Evolutionary conservation across 2,888 invertebrate species (phyloP).

Genomic region (Euphydryas editha): DNA sequence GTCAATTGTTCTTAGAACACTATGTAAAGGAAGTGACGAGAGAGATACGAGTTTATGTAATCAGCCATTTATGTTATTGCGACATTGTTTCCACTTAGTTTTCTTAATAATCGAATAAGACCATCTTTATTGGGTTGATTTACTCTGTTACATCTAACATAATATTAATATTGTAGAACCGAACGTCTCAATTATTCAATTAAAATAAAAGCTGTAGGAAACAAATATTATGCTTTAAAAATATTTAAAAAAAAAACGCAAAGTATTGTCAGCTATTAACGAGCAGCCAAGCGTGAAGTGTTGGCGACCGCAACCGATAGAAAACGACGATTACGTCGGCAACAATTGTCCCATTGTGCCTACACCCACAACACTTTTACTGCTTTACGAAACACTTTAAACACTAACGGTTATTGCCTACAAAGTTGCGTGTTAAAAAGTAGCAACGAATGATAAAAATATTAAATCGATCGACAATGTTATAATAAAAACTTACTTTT

Average conservation of each 20-base stretch:
- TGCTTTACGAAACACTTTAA: slow-evolving; percentile 76
- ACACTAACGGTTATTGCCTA: slow-evolving; percentile 62
- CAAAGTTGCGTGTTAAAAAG: slow-evolving; percentile 69
- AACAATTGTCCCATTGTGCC: slow-evolving; percentile 76
- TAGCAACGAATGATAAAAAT: slow-evolving; percentile 40
- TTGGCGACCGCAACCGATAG: slow-evolving; percentile 79
- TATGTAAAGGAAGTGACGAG: slow-evolving; percentile 18
- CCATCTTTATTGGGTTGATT: too few species aligned
- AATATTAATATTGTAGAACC: background rate
- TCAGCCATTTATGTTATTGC: slow-evolving; percentile 5
- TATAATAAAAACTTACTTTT: slow-evolving; percentile 3
- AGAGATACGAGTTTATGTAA: slow-evolving; percentile 22
- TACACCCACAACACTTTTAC: slow-evolving; percentile 77
- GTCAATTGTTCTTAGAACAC: slow-evolving; percentile 17
- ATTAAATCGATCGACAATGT: slow-evolving; percentile 20
- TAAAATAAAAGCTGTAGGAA: background rate
- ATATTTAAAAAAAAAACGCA: slow-evolving; percentile 49
- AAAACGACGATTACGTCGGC: slow-evolving; percentile 77
- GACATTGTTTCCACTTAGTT: background rate
- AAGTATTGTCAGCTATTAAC: slow-evolving; percentile 52
- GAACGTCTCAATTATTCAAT: background rate
- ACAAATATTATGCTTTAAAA: slow-evolving; percentile 6
- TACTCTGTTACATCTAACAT: too few species aligned
- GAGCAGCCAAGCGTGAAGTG: slow-evolving; percentile 73
- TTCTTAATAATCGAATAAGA: background rate